A percentile compares a stretch with the other conserved stretches of the same genome.
phyloP scores from a whole-genome alignment of 2,888 invertebrate genomes.

The Erynnis tages region DNA sequence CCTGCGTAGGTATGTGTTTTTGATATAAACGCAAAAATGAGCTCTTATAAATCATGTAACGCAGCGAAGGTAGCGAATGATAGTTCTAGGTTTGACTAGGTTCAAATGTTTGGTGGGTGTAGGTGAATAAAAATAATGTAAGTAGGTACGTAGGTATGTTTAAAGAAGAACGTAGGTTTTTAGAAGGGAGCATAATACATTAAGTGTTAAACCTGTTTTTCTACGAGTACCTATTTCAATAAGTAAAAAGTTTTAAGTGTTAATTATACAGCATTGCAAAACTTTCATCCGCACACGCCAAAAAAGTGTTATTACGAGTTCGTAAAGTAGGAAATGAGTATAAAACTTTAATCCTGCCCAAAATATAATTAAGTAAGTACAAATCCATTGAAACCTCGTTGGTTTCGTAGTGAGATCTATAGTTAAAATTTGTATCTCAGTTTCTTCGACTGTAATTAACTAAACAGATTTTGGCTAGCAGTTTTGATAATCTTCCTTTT shows the following conservation, averaged over 20 bases:
- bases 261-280: neutral
- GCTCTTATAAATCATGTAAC: neutral
- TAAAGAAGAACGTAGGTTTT: neutral
- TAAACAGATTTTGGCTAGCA: constrained; percentile 7
- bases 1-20: constrained; percentile 35
- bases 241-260: no score
- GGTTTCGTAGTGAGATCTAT: constrained; percentile 1
- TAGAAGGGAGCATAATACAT: no score
- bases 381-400: neutral
- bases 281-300: neutral
- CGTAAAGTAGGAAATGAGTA: neutral
- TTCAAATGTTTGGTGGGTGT: no score
- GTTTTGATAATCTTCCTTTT: constrained; percentile 9
- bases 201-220: no score
- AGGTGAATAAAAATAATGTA: no score
- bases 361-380: neutral
- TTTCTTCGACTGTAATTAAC: neutral
- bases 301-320: neutral
- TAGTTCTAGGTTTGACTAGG: no score
- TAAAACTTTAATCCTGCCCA: neutral
- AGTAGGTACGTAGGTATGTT: no score
- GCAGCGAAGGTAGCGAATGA: no score
- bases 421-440: constrained; percentile 11
- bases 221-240: no score
- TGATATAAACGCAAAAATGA: constrained; percentile 26